phyloP scores from a whole-genome alignment of 2,888 invertebrate species.

The Halictus quadricinctus region DNA sequence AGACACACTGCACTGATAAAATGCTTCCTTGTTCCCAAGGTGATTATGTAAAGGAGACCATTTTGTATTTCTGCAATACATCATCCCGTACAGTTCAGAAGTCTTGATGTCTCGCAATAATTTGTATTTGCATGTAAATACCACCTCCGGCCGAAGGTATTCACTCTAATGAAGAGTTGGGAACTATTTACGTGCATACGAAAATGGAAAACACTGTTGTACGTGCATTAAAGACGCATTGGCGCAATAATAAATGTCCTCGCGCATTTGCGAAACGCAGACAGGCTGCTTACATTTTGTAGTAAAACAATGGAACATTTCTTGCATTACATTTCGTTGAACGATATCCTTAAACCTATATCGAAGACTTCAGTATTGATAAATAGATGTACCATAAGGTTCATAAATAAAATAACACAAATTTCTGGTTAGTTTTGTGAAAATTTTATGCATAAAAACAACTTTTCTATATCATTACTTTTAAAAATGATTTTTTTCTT shows the following conservation, averaged over 20 bases:
- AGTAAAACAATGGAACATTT: too few species aligned
- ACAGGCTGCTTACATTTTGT: too few species aligned
- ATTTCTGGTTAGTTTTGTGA: not conserved
- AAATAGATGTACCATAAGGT: too few species aligned
- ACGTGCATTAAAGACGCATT: not conserved
- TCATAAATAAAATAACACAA: too few species aligned
- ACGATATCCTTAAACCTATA: too few species aligned
- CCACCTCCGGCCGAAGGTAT: not conserved
- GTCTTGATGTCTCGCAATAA: not conserved
- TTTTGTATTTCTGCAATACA: not conserved
- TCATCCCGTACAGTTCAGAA: not conserved
- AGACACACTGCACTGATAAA: not conserved
- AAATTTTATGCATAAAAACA: not conserved
- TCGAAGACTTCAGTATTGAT: too few species aligned
- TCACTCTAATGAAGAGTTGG: not conserved
- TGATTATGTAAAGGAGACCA: not conserved
- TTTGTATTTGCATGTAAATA: slow-evolving; percentile 10
- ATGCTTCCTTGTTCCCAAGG: not conserved
- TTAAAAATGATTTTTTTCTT: not conserved
- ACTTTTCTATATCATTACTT: not conserved
- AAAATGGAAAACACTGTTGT: slow-evolving; percentile 1
- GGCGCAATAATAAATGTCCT: not conserved
- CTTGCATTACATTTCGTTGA: not conserved
- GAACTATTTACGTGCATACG: slow-evolving; percentile 3
- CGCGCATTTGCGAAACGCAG: not conserved